A percentile compares a stretch with the other conserved stretches of the same genome.
These are phyloP conservation scores for Chondrosia reniformis DNA, from an alignment of 37 sponge, comb jelly and placozoan genomes.

Conservation along the genomic window DNA sequence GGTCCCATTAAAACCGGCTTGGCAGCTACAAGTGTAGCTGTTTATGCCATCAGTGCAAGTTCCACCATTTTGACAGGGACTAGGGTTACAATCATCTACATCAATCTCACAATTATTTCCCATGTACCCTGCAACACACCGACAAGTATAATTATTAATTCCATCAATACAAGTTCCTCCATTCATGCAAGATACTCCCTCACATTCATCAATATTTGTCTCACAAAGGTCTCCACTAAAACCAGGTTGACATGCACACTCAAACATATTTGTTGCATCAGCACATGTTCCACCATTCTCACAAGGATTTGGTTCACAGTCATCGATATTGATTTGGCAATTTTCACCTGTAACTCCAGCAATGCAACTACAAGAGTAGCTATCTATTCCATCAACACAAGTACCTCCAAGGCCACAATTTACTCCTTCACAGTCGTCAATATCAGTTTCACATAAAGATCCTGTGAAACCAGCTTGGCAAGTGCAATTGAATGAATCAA, in stretches of 20 bases:
- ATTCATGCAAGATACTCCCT: slow-evolving; percentile 10
- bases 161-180: slow-evolving; percentile 28
- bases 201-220: slow-evolving; percentile 10
- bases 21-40: background rate
- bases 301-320: slow-evolving; percentile 47
- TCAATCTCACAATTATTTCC: slow-evolving; percentile 18
- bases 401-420: slow-evolving; percentile 48
- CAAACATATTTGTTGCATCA: slow-evolving; percentile 29
- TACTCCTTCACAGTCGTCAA: slow-evolving; percentile 27
- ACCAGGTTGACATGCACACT: slow-evolving; percentile 24
- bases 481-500: slow-evolving; percentile 27
- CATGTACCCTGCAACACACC: slow-evolving; percentile 20
- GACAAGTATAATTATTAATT: slow-evolving; percentile 3
- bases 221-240: slow-evolving; percentile 17
- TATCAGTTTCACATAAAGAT: slow-evolving; percentile 19
- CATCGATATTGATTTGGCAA: slow-evolving; percentile 40
- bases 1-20: slow-evolving; percentile 17
- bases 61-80: slow-evolving; percentile 30
- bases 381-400: slow-evolving; percentile 27
- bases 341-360: slow-evolving; percentile 36
- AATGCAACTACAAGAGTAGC: slow-evolving; percentile 18
- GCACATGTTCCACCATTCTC: slow-evolving; percentile 49
- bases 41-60: slow-evolving; percentile 7
- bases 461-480: slow-evolving; percentile 45
- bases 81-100: background rate